These are phyloP conservation scores for Sinohyriopsis cumingii DNA, from an alignment of 2,888 invertebrate species.

Conservation along the genomic window DNA sequence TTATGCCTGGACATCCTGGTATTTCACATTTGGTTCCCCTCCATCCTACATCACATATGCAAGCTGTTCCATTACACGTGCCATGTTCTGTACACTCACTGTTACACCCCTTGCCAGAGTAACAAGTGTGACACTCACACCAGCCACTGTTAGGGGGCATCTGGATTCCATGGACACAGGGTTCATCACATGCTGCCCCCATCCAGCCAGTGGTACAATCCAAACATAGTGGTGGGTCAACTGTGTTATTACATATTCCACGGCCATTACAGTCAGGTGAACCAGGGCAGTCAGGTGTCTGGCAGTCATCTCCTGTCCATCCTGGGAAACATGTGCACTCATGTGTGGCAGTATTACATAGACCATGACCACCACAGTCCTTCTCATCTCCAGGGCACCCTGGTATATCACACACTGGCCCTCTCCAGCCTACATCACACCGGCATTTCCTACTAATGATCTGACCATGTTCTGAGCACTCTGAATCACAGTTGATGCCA, in stretches of 20 bases:
- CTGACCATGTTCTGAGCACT: conserved; percentile 51
- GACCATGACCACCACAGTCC: conserved; percentile 55
- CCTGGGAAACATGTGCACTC: conserved; percentile 50
- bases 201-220: conserved; percentile 49
- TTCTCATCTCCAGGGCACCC: conserved; percentile 52
- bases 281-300: conserved; percentile 56
- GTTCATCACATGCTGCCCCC: conserved; percentile 49
- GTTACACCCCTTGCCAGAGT: conserved; percentile 47
- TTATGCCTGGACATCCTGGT: conserved; percentile 47
- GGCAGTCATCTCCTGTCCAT: conserved; percentile 56
- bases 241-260: conserved; percentile 41
- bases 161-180: conserved; percentile 42
- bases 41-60: conserved; percentile 50
- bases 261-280: conserved; percentile 51
- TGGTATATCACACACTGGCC: conserved; percentile 49
- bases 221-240: conserved; percentile 43
- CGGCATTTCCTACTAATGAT: conserved; percentile 36
- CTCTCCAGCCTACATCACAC: conserved; percentile 55
- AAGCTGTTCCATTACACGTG: conserved; percentile 25
- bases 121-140: conserved; percentile 48
- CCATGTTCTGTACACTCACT: conserved; percentile 44
- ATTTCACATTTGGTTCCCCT: conserved; percentile 51
- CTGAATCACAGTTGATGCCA: conserved; percentile 50
- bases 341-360: conserved; percentile 49
- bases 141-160: conserved; percentile 42